Evolutionary conservation across 2,888 invertebrate genomes (phyloP).

Genomic region (Metacarcinus magister): DNA sequence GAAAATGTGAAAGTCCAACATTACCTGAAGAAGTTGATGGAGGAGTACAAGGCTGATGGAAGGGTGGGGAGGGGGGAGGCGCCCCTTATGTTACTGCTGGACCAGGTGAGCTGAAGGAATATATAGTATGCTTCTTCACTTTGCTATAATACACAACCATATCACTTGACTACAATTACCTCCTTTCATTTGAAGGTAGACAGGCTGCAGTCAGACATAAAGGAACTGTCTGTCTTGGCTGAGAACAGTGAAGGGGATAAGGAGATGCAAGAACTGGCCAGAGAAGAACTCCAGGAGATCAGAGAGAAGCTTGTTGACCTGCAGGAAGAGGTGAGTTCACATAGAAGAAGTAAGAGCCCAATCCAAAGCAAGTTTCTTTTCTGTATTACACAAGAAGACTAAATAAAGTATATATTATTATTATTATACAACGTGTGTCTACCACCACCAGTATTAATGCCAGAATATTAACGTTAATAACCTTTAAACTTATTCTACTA

Average conservation of each 20-base stretch:
- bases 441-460: too few species aligned
- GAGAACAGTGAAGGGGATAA: constrained; percentile 57
- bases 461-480: too few species aligned
- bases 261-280: constrained; percentile 64
- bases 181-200: constrained; percentile 38
- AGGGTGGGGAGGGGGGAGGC: background rate
- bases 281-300: constrained; percentile 66
- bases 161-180: too few species aligned
- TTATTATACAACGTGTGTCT: too few species aligned
- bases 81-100: background rate
- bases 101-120: background rate
- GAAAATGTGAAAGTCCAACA: background rate
- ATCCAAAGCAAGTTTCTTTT: too few species aligned
- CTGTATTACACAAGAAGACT: too few species aligned
- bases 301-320: constrained; percentile 54
- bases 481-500: too few species aligned
- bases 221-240: constrained; percentile 68
- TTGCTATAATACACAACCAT: background rate
- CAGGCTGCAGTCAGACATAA: constrained; percentile 48
- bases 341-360: too few species aligned
- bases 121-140: background rate
- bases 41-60: background rate
- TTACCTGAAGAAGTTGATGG: background rate
- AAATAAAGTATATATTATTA: too few species aligned
- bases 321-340: constrained; percentile 69